Evolutionary conservation across 1,140 invertebrate genomes (phyloP).

Genomic region (Hylaeus anthracinus): DNA sequence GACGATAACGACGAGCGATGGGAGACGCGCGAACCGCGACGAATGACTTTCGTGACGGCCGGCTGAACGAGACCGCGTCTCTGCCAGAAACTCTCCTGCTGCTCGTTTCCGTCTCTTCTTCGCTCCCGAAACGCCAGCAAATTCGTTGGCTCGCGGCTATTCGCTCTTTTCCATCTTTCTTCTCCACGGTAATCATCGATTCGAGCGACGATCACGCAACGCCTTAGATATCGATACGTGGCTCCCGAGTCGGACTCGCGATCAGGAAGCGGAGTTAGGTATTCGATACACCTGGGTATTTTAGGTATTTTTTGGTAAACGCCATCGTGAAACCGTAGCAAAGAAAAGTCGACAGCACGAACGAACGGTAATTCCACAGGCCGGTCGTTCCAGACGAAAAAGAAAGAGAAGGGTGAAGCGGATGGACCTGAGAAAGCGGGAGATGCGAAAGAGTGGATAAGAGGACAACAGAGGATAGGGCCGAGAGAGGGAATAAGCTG

Average conservation of each 20-base stretch:
- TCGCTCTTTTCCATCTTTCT: neutral
- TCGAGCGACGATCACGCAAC: no score
- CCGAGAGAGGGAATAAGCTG: slow-evolving; percentile 57
- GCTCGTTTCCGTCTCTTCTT: neutral
- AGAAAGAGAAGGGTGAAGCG: neutral
- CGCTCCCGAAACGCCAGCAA: no score
- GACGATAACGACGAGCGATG: slow-evolving; percentile 49
- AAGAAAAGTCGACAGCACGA: no score
- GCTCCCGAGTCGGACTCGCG: neutral
- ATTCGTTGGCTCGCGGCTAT: neutral
- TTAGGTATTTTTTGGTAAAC: no score
- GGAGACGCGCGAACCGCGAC: slow-evolving; percentile 48
- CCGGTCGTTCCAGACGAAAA: slow-evolving; percentile 19
- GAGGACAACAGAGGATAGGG: slow-evolving; percentile 23
- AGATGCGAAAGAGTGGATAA: slow-evolving; percentile 65
- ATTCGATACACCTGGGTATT: no score
- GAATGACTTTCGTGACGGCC: slow-evolving; percentile 51
- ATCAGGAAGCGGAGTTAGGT: no score
- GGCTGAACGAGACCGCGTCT: neutral
- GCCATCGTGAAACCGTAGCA: no score
- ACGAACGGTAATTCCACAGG: neutral
- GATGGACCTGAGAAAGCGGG: slow-evolving; percentile 58
- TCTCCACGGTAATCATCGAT: no score
- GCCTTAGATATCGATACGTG: neutral
- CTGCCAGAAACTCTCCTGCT: slow-evolving; percentile 27